A percentile compares a stretch with the other conserved stretches of the same genome.
Conservation (phyloP, 1,140 invertebrate species). For the Semibalanus balanoides region DNA sequence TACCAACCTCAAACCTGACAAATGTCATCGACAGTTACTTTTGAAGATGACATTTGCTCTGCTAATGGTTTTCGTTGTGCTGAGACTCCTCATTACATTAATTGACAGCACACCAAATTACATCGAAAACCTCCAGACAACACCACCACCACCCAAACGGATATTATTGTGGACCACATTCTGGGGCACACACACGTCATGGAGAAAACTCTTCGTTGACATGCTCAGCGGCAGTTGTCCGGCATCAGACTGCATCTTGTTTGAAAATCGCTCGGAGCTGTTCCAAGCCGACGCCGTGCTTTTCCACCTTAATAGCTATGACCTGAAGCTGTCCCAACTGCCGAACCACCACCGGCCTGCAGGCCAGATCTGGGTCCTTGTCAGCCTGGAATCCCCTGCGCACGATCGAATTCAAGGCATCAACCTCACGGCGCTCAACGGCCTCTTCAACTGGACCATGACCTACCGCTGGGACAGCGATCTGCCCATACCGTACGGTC, state of each 20-base stretch:
- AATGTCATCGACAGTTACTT: too few species aligned
- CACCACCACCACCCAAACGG: not conserved
- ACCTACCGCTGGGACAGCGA: constrained; percentile 31
- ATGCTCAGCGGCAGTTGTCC: not conserved
- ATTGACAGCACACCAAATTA: too few species aligned
- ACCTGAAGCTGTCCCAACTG: not conserved
- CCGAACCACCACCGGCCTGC: not conserved
- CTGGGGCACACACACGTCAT: not conserved
- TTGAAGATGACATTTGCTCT: too few species aligned
- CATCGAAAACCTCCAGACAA: too few species aligned
- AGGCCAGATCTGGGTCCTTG: not conserved
- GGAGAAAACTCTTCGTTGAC: not conserved
- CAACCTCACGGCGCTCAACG: constrained; percentile 10
- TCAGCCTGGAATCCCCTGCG: too few species aligned
- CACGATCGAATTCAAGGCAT: too few species aligned
- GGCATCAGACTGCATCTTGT: not conserved
- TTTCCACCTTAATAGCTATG: constrained; percentile 1
- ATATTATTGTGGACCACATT: constrained; percentile 8
- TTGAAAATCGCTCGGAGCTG: not conserved
- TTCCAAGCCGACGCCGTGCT: constrained; percentile 5
- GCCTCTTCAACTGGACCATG: constrained; percentile 35
- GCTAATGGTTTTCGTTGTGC: too few species aligned
- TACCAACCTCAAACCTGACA: too few species aligned
- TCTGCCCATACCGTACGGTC: constrained; percentile 30
- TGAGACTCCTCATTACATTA: too few species aligned